phyloP scores from a whole-genome alignment of 2,888 invertebrate species.

The Sinohyriopsis cumingii region DNA sequence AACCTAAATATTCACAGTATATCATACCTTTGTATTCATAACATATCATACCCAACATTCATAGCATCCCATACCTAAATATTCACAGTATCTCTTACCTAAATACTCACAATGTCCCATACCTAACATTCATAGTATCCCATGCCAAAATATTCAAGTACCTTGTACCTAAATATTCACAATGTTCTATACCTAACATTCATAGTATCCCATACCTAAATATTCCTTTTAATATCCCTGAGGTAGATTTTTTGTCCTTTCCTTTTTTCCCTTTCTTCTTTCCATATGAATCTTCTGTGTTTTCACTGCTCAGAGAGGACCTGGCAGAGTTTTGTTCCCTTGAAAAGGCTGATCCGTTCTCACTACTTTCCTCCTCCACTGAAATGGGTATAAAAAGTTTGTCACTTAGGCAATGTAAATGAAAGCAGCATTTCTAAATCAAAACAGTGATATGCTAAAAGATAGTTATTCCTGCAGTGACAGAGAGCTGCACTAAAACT shows the following conservation, averaged over 20 bases:
- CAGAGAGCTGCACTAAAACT: too few species aligned
- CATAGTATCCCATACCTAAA: slow-evolving; percentile 45
- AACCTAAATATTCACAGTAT: too few species aligned
- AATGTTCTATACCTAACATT: too few species aligned
- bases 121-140: background rate
- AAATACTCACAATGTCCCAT: background rate
- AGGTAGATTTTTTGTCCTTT: slow-evolving; percentile 69
- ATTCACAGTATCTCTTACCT: background rate
- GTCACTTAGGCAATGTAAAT: too few species aligned
- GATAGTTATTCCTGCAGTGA: too few species aligned
- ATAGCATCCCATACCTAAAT: too few species aligned
- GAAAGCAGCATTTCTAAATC: too few species aligned
- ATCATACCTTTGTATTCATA: too few species aligned
- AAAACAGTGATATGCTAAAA: too few species aligned
- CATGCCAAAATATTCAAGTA: background rate
- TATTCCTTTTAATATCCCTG: slow-evolving; percentile 83
- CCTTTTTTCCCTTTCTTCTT: slow-evolving; percentile 36
- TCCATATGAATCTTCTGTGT: slow-evolving; percentile 40
- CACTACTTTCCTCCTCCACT: slow-evolving; percentile 75
- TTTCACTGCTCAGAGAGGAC: slow-evolving; percentile 65
- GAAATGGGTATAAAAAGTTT: slow-evolving; percentile 24
- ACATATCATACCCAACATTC: too few species aligned
- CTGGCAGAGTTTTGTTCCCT: slow-evolving; percentile 52
- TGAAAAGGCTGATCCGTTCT: slow-evolving; percentile 61
- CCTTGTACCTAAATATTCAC: background rate